Conservation (phyloP, 2,888 invertebrate species). For the Nymphalis c-album region DNA sequence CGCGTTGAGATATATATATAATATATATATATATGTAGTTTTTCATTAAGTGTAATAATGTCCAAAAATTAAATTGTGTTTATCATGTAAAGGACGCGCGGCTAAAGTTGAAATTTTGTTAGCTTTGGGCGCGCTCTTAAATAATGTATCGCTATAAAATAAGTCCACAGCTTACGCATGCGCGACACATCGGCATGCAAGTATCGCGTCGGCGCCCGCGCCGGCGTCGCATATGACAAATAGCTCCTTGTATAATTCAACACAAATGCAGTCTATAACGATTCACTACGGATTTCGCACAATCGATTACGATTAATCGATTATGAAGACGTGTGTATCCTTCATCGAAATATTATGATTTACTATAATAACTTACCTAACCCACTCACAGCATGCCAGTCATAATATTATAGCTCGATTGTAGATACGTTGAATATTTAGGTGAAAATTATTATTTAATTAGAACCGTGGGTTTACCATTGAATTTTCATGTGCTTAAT, state of each 20-base stretch:
- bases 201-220: conserved; percentile 42
- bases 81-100: too few species aligned
- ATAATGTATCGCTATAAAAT: background rate
- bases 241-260: conserved; percentile 18
- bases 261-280: conserved; percentile 18
- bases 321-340: conserved; percentile 16
- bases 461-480: too few species aligned
- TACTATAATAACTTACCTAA: background rate
- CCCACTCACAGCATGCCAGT: background rate
- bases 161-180: conserved; percentile 31
- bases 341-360: conserved; percentile 17
- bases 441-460: background rate
- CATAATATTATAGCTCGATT: background rate
- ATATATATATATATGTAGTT: too few species aligned
- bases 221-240: conserved; percentile 42
- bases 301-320: conserved; percentile 29
- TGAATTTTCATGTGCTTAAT: too few species aligned
- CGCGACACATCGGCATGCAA: conserved; percentile 35
- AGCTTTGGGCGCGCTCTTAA: background rate
- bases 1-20: too few species aligned
- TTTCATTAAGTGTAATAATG: too few species aligned
- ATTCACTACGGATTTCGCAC: conserved; percentile 25
- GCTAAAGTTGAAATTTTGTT: too few species aligned
- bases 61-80: too few species aligned
- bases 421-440: background rate